These are phyloP conservation scores for Aurelia aurita complex sp. Pacific DNA, from an alignment of 30 jellyfish, hydroid and myxozoan species.

Conservation along the genomic window DNA sequence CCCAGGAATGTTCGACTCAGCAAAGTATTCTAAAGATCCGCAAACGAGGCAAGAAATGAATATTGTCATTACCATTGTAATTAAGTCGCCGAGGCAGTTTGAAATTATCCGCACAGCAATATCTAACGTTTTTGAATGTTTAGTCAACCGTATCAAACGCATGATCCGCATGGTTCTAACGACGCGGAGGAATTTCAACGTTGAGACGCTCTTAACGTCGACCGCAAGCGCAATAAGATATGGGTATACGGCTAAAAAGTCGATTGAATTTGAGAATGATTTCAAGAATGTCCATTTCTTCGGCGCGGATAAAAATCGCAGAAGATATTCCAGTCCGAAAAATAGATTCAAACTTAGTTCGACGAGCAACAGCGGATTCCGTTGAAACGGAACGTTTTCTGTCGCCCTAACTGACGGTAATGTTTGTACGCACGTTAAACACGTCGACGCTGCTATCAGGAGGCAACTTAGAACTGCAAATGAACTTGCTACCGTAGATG, in stretches of 20 bases:
- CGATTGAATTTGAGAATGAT: slow-evolving; percentile 58
- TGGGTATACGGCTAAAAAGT: slow-evolving; percentile 74
- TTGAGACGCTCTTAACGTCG: slow-evolving; percentile 34
- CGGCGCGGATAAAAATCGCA: slow-evolving; percentile 70
- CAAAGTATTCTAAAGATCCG: slow-evolving; percentile 60
- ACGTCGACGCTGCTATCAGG: slow-evolving; percentile 51
- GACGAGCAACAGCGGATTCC: slow-evolving; percentile 49
- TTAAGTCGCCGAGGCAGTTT: slow-evolving; percentile 56
- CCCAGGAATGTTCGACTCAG: slow-evolving; percentile 47
- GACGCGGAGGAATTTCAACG: slow-evolving; percentile 50
- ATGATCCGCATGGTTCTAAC: slow-evolving; percentile 68
- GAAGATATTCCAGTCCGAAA: slow-evolving; percentile 61
- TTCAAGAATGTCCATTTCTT: slow-evolving; percentile 46
- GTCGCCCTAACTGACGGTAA: slow-evolving; percentile 30
- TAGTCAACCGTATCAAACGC: slow-evolving; percentile 72
- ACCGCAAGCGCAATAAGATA: slow-evolving; percentile 53
- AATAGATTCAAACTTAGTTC: slow-evolving; percentile 63
- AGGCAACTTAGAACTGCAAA: slow-evolving; percentile 69
- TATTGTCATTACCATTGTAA: slow-evolving; percentile 48
- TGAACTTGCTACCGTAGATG: slow-evolving; percentile 58
- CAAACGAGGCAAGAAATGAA: slow-evolving; percentile 55
- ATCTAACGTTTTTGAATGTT: slow-evolving; percentile 60
- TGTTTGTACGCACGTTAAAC: slow-evolving; percentile 68
- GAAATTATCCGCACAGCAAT: slow-evolving; percentile 58
- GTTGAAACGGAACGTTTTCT: background rate